Percentiles rank a stretch among this genome's conserved stretches.
Evolutionary conservation across 2,888 invertebrate genomes (phyloP).

Genomic region (Pristionchus exspectatus): DNA sequence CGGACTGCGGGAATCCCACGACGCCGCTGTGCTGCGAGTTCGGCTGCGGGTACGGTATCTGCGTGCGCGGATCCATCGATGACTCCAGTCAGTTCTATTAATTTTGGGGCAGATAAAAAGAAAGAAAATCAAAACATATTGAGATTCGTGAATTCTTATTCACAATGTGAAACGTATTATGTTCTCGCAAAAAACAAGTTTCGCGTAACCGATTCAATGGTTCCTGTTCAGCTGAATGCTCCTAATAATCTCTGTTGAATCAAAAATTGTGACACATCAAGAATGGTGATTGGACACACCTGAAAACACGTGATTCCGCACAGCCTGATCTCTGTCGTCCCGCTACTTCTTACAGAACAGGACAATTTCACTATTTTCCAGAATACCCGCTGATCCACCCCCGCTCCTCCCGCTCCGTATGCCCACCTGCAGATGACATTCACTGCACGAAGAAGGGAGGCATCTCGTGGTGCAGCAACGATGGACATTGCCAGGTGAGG

Average conservation of each 20-base stretch:
- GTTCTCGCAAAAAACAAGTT: too few species aligned
- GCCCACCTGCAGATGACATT: not conserved
- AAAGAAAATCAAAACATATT: not conserved
- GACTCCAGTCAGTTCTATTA: slow-evolving; percentile 27
- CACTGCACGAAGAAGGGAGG: not conserved
- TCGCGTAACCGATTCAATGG: too few species aligned
- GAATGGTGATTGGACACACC: too few species aligned
- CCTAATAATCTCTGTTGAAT: too few species aligned
- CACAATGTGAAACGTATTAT: too few species aligned
- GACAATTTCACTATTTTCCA: not conserved
- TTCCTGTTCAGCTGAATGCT: too few species aligned
- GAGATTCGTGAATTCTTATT: too few species aligned
- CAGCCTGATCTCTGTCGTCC: too few species aligned
- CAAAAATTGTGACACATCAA: too few species aligned
- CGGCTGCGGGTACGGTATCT: slow-evolving; percentile 52
- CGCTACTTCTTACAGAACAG: too few species aligned
- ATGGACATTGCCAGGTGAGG: slow-evolving; percentile 39
- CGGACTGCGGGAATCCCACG: slow-evolving; percentile 38
- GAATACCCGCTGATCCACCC: slow-evolving; percentile 19
- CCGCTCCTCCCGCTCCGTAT: slow-evolving; percentile 7
- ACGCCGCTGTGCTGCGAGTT: slow-evolving; percentile 42
- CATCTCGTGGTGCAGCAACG: slow-evolving; percentile 42
- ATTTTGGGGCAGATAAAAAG: not conserved
- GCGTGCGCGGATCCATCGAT: slow-evolving; percentile 13
- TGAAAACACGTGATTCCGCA: too few species aligned